phyloP scores from a whole-genome alignment of 2,888 invertebrate species.

The Drosophila acutilabella region DNA sequence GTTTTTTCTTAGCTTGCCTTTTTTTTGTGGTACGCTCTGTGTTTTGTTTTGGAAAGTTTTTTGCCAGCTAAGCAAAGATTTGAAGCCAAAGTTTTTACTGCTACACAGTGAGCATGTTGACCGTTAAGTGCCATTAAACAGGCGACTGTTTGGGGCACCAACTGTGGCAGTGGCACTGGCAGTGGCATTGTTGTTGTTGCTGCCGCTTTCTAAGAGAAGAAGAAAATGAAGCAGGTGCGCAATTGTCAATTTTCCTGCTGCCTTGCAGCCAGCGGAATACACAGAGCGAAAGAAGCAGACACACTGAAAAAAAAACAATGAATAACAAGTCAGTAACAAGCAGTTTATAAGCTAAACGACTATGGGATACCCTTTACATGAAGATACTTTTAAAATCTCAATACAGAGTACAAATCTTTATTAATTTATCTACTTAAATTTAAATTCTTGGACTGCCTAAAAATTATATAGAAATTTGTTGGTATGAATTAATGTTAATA shows the following conservation, averaged over 20 bases:
- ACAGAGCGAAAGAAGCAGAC: slow-evolving; percentile 26
- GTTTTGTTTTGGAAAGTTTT: slow-evolving; percentile 59
- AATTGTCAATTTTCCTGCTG: slow-evolving; percentile 77
- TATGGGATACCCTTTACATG: slow-evolving; percentile 40
- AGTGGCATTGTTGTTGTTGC: slow-evolving; percentile 54
- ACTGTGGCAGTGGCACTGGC: slow-evolving; percentile 42
- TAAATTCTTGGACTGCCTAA: no score
- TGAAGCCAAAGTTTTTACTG: slow-evolving; percentile 73
- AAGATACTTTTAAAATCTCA: no score
- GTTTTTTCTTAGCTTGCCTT: neutral
- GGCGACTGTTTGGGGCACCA: slow-evolving; percentile 52
- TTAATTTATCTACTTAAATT: no score
- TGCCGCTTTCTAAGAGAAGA: slow-evolving; percentile 62
- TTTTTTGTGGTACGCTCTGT: slow-evolving; percentile 6
- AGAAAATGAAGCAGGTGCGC: slow-evolving; percentile 78
- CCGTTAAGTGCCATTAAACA: slow-evolving; percentile 79
- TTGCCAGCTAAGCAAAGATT: slow-evolving; percentile 25
- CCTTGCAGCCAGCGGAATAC: slow-evolving; percentile 36
- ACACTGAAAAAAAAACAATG: slow-evolving; percentile 71
- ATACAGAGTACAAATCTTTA: no score
- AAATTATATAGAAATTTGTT: no score
- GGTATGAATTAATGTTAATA: no score
- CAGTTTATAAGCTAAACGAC: slow-evolving; percentile 15
- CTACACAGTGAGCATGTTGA: slow-evolving; percentile 76
- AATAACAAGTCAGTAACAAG: slow-evolving; percentile 47